Conservation (phyloP, 1,140 invertebrate genomes). For the Magallana ariakensis region DNA sequence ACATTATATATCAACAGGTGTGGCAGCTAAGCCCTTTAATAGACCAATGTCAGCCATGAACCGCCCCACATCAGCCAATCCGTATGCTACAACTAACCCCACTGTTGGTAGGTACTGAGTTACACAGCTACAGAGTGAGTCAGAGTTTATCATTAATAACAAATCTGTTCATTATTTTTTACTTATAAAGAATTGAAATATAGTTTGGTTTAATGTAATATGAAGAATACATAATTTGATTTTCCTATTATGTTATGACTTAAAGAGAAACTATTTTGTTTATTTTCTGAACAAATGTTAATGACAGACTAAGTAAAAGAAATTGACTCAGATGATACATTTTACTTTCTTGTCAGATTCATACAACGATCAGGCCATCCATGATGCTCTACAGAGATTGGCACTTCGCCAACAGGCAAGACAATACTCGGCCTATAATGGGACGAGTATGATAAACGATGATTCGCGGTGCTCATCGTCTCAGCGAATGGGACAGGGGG, state of each 20-base stretch:
- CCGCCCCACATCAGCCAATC: conserved; percentile 46
- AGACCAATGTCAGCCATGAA: conserved; percentile 53
- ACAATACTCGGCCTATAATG: conserved; percentile 75
- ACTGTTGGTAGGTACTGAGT: conserved; percentile 54
- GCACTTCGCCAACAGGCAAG: conserved; percentile 75
- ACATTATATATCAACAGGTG: background rate
- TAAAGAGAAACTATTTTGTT: too few relatives aligned
- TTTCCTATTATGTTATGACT: too few relatives aligned
- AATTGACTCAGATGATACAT: background rate
- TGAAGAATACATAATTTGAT: too few relatives aligned
- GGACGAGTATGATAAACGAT: conserved; percentile 66
- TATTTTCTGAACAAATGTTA: too few relatives aligned
- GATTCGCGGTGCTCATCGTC: conserved; percentile 54
- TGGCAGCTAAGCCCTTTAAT: conserved; percentile 1
- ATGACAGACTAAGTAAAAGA: too few relatives aligned
- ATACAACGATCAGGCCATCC: conserved; percentile 75
- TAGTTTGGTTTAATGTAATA: too few relatives aligned
- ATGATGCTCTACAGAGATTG: conserved; percentile 75
- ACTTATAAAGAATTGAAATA: too few relatives aligned
- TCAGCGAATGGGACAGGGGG: conserved; percentile 43
- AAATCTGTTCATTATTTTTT: too few relatives aligned
- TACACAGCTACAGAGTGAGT: too few relatives aligned
- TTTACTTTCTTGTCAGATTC: conserved; percentile 66
- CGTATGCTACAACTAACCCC: conserved; percentile 60
- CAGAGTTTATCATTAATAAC: too few relatives aligned